Percentiles rank a stretch among this genome's conserved stretches.
Conservation (phyloP, 2,797 vertebrate genomes). For the Acanthornis magna region DNA sequence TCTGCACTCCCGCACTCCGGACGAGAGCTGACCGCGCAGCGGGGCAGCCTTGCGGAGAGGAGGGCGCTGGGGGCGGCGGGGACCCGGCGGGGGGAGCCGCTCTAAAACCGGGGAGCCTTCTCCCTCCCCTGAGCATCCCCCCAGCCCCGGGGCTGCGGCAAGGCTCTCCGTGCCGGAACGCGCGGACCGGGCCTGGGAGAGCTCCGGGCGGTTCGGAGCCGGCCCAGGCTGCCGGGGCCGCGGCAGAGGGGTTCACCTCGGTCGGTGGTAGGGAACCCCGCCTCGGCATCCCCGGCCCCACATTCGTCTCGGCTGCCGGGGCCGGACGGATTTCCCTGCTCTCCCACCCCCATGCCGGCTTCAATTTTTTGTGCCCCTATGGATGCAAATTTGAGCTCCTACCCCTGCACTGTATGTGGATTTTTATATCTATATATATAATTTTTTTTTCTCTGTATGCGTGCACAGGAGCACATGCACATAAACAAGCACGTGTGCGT, state of each 20-base stretch:
- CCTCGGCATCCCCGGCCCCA: not conserved
- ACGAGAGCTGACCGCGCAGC: not conserved
- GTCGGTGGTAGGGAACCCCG: not conserved
- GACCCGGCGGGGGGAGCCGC: not conserved
- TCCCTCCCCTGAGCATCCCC: not conserved
- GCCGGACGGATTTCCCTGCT: not conserved
- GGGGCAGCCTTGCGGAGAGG: not conserved
- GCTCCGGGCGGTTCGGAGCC: not conserved
- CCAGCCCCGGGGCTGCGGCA: not conserved
- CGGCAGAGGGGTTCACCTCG: not conserved
- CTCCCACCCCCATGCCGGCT: not conserved
- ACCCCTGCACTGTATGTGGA: not conserved
- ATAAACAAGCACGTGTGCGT: not conserved
- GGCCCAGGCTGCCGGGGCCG: not conserved
- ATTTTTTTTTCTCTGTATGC: fast-evolving
- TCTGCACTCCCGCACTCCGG: not conserved
- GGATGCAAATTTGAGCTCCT: not conserved
- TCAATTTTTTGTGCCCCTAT: not conserved
- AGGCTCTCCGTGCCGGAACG: not conserved
- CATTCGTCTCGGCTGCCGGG: not conserved
- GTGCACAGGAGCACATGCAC: not conserved
- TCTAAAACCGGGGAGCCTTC: not conserved
- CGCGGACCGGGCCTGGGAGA: not conserved
- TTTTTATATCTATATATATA: not conserved
- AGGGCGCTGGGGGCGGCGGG: not conserved